Percentiles rank a stretch among this genome's conserved stretches.
Evolutionary conservation across 2,888 invertebrate genomes (phyloP).

Genomic region (Scaptomyza flava): DNA sequence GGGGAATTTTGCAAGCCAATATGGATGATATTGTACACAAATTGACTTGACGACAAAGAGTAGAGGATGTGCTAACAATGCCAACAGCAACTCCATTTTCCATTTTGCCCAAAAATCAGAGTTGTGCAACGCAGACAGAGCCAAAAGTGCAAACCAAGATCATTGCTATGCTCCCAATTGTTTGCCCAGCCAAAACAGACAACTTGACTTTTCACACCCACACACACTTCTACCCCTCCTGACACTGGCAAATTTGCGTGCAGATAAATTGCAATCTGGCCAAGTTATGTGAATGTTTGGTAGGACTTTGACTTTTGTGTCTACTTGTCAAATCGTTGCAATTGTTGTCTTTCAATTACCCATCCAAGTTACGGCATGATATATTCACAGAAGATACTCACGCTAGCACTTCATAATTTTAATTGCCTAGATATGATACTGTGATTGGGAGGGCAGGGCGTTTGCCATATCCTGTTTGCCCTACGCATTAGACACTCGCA

Average conservation of each 20-base stretch:
- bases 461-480: constrained; percentile 35
- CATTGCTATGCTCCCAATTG: constrained; percentile 67
- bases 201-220: constrained; percentile 74
- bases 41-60: constrained; percentile 50
- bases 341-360: constrained; percentile 77
- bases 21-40: constrained; percentile 67
- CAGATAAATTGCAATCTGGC: constrained; percentile 75
- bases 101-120: constrained; percentile 43
- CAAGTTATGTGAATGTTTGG: constrained; percentile 42
- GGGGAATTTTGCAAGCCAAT: constrained; percentile 45
- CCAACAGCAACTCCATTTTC: constrained; percentile 5
- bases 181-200: constrained; percentile 75
- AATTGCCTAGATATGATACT: constrained; percentile 41
- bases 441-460: background rate
- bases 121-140: constrained; percentile 30
- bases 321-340: constrained; percentile 61
- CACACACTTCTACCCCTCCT: constrained; percentile 9
- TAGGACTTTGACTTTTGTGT: constrained; percentile 24
- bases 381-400: constrained; percentile 26
- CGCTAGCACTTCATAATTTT: constrained; percentile 58
- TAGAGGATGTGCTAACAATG: constrained; percentile 31
- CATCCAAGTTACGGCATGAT: constrained; percentile 33
- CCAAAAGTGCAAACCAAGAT: constrained; percentile 74
- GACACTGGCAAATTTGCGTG: constrained; percentile 66
- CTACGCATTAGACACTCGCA: constrained; percentile 53